These are phyloP conservation scores for Meteorus cinctellus DNA, from an alignment of 2,888 invertebrate species.

Conservation along the genomic window DNA sequence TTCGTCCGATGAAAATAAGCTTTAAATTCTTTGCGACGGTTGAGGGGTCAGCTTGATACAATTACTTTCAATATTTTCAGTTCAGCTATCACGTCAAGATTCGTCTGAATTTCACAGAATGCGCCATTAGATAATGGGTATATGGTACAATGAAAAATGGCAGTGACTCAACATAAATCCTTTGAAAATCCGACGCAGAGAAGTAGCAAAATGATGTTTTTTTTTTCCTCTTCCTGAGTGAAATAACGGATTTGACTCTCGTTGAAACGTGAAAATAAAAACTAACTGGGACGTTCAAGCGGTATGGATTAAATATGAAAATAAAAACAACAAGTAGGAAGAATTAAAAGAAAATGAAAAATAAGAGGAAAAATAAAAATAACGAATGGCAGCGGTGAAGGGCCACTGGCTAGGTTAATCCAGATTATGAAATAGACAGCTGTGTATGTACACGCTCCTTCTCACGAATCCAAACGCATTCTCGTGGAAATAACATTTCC, in stretches of 20 bases:
- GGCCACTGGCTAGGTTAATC: conserved; percentile 45
- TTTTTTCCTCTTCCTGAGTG: not conserved
- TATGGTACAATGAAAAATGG: not conserved
- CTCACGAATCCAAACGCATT: conserved; percentile 51
- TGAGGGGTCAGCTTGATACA: not conserved
- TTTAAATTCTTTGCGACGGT: not conserved
- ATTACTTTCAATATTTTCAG: not conserved
- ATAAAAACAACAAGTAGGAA: no score
- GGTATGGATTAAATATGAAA: conserved; percentile 18
- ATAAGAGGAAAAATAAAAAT: conserved; percentile 20
- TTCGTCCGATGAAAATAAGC: no score
- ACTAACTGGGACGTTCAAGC: conserved; percentile 11
- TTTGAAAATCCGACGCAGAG: conserved; percentile 7
- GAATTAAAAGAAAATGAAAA: no score
- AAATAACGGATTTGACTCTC: conserved; percentile 28
- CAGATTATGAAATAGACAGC: conserved; percentile 54
- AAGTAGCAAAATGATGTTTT: not conserved
- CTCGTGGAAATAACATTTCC: conserved; percentile 51
- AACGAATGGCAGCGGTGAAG: conserved; percentile 35
- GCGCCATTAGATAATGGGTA: not conserved
- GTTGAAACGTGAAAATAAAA: conserved; percentile 22
- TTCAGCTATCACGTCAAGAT: not conserved
- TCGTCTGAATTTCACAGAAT: not conserved
- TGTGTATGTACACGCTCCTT: conserved; percentile 50
- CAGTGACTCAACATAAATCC: conserved; percentile 21